Conservation (phyloP, 2,888 invertebrate genomes). For the Calameuta pallipes region DNA sequence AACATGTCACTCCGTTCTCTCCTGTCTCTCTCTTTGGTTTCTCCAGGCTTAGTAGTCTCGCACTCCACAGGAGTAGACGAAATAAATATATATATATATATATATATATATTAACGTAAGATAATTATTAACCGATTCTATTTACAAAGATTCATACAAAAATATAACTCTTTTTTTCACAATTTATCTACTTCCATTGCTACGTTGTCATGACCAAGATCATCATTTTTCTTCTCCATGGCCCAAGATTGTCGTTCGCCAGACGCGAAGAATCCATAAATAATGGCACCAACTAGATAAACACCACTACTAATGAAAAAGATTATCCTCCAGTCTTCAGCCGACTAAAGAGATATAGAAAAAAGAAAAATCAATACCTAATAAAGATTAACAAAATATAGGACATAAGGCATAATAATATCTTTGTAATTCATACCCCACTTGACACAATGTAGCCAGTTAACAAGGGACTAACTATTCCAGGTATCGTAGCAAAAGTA, state of each 20-base stretch:
- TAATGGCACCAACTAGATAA: constrained; percentile 84
- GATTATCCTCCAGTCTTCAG: constrained; percentile 85
- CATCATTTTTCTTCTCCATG: constrained; percentile 57
- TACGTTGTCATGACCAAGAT: constrained; percentile 48
- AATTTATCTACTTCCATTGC: constrained; percentile 53
- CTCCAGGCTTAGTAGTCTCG: too few species aligned
- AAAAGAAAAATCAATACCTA: background rate
- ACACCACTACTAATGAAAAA: constrained; percentile 87
- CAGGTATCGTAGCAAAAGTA: constrained; percentile 90
- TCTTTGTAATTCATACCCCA: constrained; percentile 69
- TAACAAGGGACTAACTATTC: constrained; percentile 88
- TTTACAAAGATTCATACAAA: constrained; percentile 7
- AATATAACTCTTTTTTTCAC: constrained; percentile 25
- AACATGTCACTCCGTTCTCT: too few species aligned
- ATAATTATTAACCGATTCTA: background rate
- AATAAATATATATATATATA: background rate
- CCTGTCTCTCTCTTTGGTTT: too few species aligned
- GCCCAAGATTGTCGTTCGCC: constrained; percentile 89
- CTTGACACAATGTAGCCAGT: constrained; percentile 82
- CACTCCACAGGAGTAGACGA: background rate
- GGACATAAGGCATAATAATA: background rate
- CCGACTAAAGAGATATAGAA: constrained; percentile 69
- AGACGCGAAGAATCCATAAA: constrained; percentile 86
- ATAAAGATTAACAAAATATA: background rate
- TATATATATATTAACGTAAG: background rate